phyloP scores from a whole-genome alignment of 2,888 invertebrate genomes.

The Lagria hirta region DNA sequence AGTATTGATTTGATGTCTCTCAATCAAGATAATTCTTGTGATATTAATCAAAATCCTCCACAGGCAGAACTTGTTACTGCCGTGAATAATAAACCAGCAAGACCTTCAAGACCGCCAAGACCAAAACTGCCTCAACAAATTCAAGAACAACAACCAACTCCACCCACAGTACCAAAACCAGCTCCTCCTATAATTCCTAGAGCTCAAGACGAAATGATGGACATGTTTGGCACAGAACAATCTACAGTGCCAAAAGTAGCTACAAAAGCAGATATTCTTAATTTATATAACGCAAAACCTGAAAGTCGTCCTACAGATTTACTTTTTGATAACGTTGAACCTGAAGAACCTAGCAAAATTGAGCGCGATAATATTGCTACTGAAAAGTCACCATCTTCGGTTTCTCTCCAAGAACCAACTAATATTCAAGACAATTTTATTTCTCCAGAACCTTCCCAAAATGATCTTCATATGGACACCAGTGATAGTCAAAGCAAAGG shows the following conservation, averaged over 20 bases:
- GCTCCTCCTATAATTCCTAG: slow-evolving; percentile 14
- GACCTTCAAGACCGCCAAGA: slow-evolving; percentile 35
- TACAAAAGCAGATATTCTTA: slow-evolving; percentile 51
- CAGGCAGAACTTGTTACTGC: slow-evolving; percentile 2
- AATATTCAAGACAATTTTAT: slow-evolving; percentile 42
- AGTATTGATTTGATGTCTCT: slow-evolving; percentile 41
- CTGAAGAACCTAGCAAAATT: slow-evolving; percentile 21
- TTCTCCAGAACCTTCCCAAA: slow-evolving; percentile 48
- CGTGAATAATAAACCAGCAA: slow-evolving; percentile 35
- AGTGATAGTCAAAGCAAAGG: slow-evolving; percentile 53
- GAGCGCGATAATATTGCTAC: slow-evolving; percentile 46
- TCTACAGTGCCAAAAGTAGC: slow-evolving; percentile 44
- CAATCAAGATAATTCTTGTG: slow-evolving; percentile 45
- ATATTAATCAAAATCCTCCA: slow-evolving; percentile 53
- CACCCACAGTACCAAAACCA: slow-evolving; percentile 26
- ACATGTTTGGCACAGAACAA: slow-evolving; percentile 48
- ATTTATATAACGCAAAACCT: slow-evolving; percentile 46
- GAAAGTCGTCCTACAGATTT: slow-evolving; percentile 36
- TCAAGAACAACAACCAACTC: slow-evolving; percentile 25
- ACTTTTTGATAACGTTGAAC: slow-evolving; percentile 29
- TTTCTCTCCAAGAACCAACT: slow-evolving; percentile 16
- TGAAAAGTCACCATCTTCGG: too few species aligned
- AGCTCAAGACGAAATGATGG: slow-evolving; percentile 40
- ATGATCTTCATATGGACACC: slow-evolving; percentile 52
- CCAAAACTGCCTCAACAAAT: slow-evolving; percentile 37